Conservation (phyloP, 2,797 vertebrate genomes). For the Lagorchestes hirsutus region DNA sequence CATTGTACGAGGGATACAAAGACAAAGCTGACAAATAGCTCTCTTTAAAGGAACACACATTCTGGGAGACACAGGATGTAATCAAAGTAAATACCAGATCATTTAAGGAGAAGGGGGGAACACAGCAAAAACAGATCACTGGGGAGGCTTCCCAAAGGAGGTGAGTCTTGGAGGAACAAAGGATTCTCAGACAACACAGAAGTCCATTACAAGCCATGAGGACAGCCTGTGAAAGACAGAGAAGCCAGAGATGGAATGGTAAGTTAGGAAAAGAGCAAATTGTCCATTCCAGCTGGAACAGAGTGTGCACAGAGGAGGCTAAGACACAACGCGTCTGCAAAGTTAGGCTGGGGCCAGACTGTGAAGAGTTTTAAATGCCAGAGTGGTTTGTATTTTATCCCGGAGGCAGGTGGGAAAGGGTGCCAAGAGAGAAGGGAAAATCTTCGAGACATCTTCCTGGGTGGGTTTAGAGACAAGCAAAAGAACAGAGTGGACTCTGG, state of each 20-base stretch:
- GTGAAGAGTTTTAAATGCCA: neutral
- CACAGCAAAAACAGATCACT: neutral
- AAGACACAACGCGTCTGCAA: too few species aligned
- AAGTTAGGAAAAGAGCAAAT: neutral
- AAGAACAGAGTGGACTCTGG: slow-evolving; percentile 36
- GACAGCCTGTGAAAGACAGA: neutral
- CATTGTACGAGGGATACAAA: neutral
- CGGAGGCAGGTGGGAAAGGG: neutral
- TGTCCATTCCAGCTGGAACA: slow-evolving; percentile 4
- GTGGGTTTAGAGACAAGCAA: slow-evolving; percentile 16
- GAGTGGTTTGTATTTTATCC: slow-evolving; percentile 1
- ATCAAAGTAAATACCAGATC: neutral
- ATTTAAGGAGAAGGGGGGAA: neutral
- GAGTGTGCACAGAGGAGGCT: neutral
- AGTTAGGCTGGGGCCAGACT: slow-evolving; percentile 1
- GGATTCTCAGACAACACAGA: neutral
- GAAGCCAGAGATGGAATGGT: neutral
- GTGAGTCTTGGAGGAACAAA: neutral
- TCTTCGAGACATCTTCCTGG: neutral
- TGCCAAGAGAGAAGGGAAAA: slow-evolving; percentile 19
- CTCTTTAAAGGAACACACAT: neutral
- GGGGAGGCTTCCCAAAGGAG: neutral
- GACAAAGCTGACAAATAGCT: neutral
- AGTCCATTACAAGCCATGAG: neutral
- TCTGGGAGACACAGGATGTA: neutral